phyloP scores from a whole-genome alignment of 2,888 invertebrate species.

The Thalpophila matura region DNA sequence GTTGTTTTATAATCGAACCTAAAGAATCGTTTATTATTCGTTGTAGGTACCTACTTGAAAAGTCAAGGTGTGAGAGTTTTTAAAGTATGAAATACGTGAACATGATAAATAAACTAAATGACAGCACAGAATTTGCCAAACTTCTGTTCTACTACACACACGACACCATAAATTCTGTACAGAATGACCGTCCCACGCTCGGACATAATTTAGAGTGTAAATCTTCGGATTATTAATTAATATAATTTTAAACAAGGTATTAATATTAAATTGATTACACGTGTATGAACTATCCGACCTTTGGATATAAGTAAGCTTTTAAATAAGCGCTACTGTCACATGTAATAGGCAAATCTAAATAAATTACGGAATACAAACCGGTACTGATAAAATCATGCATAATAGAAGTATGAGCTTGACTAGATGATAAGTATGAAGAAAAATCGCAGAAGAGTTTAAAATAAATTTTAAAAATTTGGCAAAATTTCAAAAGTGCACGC shows the following conservation, averaged over 20 bases:
- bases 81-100: no score
- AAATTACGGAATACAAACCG: slow-evolving; percentile 22
- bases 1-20: neutral
- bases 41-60: no score
- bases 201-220: slow-evolving; percentile 7
- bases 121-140: slow-evolving; percentile 30
- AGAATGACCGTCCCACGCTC: slow-evolving; percentile 33
- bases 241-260: slow-evolving; percentile 19
- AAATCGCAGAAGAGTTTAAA: neutral
- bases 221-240: slow-evolving; percentile 38
- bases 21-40: neutral
- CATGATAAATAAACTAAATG: no score
- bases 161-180: slow-evolving; percentile 17
- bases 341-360: slow-evolving; percentile 32
- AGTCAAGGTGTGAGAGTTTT: neutral
- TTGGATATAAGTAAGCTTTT: slow-evolving; percentile 9
- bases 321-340: slow-evolving; percentile 31
- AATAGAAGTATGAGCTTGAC: neutral
- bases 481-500: no score
- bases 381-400: slow-evolving; percentile 1
- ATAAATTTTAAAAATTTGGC: no score
- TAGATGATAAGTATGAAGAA: neutral
- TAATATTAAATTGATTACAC: slow-evolving; percentile 40
- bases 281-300: slow-evolving; percentile 25
- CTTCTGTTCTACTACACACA: neutral